Percentiles rank a stretch among this genome's conserved stretches.
Conservation (phyloP, 1,140 invertebrate genomes). For the Colletes latitarsis region DNA sequence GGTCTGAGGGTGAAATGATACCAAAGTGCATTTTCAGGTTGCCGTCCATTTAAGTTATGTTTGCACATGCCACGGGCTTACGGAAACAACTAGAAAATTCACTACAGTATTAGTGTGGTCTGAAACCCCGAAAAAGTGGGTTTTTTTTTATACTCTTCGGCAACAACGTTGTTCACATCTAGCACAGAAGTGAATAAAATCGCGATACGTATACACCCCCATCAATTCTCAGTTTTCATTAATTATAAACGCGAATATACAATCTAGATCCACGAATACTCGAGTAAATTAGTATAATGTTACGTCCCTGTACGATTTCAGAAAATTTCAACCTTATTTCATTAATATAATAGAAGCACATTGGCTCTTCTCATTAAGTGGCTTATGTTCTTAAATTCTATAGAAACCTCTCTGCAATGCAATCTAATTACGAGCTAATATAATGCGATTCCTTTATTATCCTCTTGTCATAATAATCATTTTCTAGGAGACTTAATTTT, state of each 20-base stretch:
- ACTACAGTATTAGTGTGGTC: too few relatives aligned
- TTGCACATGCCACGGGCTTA: too few relatives aligned
- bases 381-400: not conserved
- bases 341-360: not conserved
- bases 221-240: too few relatives aligned
- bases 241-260: not conserved
- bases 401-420: not conserved
- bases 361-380: slow-evolving; percentile 1
- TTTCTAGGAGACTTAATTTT: not conserved
- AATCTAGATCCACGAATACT: not conserved
- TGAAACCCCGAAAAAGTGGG: too few relatives aligned
- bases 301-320: not conserved
- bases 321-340: not conserved
- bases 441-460: not conserved
- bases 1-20: too few relatives aligned
- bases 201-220: too few relatives aligned
- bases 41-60: too few relatives aligned
- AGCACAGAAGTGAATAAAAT: too few relatives aligned
- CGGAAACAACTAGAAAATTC: too few relatives aligned
- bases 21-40: too few relatives aligned
- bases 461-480: not conserved
- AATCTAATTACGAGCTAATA: slow-evolving; percentile 11
- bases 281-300: not conserved
- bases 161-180: too few relatives aligned
- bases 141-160: too few relatives aligned